These are phyloP conservation scores for Stenopsyche tienmushanensis DNA, from an alignment of 1,140 invertebrate species.

Conservation along the genomic window DNA sequence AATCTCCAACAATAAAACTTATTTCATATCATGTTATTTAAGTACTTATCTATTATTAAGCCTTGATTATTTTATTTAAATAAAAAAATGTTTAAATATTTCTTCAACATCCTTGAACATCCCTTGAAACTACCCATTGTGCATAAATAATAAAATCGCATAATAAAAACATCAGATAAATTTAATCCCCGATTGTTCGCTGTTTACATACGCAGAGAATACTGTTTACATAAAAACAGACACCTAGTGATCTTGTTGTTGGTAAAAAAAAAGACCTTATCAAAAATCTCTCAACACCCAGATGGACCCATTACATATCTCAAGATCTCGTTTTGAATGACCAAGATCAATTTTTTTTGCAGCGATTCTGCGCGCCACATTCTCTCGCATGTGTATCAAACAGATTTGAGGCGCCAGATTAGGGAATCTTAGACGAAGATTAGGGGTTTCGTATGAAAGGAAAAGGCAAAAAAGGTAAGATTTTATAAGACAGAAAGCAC, in stretches of 20 bases:
- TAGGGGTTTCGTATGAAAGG: constrained; percentile 7
- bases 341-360: constrained; percentile 26
- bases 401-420: constrained; percentile 39
- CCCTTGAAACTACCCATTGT: no score
- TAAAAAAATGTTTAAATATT: no score
- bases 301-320: constrained; percentile 32
- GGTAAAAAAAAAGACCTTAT: constrained; percentile 13
- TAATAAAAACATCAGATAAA: constrained; percentile 1
- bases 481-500: no score
- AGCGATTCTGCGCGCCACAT: constrained; percentile 25
- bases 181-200: neutral
- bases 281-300: constrained; percentile 16
- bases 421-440: constrained; percentile 22
- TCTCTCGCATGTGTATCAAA: constrained; percentile 21
- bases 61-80: no score
- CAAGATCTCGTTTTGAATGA: neutral
- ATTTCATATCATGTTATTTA: no score
- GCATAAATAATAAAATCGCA: no score
- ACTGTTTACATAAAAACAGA: constrained; percentile 5
- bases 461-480: neutral
- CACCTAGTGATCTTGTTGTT: constrained; percentile 12
- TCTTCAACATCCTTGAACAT: no score
- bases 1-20: no score
- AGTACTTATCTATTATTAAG: no score
- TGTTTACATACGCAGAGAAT: neutral